A percentile compares a stretch with the other conserved stretches of the same genome.
Evolutionary conservation across 1,140 invertebrate genomes (phyloP).

Genomic region (Orussus abietinus): DNA sequence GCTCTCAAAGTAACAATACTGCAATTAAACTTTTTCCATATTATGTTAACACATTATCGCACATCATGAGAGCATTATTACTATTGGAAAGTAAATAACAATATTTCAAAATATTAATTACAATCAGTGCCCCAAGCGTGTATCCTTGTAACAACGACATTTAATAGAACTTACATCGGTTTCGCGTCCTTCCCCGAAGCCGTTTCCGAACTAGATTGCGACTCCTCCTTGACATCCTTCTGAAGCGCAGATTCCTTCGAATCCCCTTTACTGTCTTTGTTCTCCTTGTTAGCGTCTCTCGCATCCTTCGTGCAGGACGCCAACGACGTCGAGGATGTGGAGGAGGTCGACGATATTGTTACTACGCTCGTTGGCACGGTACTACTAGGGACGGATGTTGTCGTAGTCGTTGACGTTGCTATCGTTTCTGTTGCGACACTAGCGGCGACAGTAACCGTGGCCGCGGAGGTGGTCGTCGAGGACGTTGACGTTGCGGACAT

Average conservation of each 20-base stretch:
- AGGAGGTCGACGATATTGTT: conserved; percentile 32
- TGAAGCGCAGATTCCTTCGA: conserved; percentile 31
- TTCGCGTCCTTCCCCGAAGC: conserved; percentile 31
- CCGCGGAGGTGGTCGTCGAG: conserved; percentile 16
- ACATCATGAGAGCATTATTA: no score
- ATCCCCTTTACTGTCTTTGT: conserved; percentile 40
- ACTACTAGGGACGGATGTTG: conserved; percentile 33
- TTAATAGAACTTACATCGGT: conserved; percentile 36
- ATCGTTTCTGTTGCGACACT: conserved; percentile 27
- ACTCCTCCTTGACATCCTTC: conserved; percentile 39
- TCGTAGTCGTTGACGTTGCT: conserved; percentile 22
- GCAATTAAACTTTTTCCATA: no score
- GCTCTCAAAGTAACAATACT: no score
- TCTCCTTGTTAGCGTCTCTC: conserved; percentile 45
- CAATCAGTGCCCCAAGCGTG: no score
- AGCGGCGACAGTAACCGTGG: no score
- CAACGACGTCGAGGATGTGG: conserved; percentile 18
- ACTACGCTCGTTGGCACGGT: conserved; percentile 38
- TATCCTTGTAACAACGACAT: no score
- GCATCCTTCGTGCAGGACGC: conserved; percentile 37
- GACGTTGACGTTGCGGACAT: conserved; percentile 24
- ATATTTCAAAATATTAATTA: no score
- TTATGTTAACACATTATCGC: no score
- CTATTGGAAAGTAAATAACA: no score
- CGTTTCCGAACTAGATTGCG: conserved; percentile 31